Base-by-base conservation (phyloP, 2,888 invertebrate genomes). In the Pyrgus malvae region DNA sequence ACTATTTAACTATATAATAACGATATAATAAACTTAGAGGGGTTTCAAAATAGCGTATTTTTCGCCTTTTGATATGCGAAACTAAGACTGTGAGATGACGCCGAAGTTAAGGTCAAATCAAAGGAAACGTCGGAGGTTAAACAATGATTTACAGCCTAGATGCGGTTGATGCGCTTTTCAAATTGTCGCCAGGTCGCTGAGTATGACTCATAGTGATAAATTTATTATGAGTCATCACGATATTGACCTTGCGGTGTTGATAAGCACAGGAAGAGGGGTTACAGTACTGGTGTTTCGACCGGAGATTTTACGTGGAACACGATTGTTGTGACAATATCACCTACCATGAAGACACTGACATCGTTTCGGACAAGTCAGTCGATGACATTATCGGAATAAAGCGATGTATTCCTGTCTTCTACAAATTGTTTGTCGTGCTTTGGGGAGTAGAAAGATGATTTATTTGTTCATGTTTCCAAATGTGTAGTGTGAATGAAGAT, bases 201-300 rank as follows among this genome's bases (percentile, higher is more conserved):
- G 35, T 63, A 57, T 64, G 63, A 64, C 55, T 63, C 65, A 63
- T 59, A 37, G 14, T 37, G 35, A 25, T 56, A 35, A 19, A 37
- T 17, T 19, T 37, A 37, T 37, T 37, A 37, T 37, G 37, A 37
- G 5, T 37, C 37, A 37, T 37, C 37, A 60, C 57, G 55, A 61
- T 64, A 63, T 62, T 64, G 63, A 58, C 64, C 64, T 64, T 64
- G 66, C 45, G 49, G 58, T 56, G 42, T 57, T 57, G 60, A 62
- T 64, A 62, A 58, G 57, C 56, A 50, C 60, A 57, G 64, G 64
- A 64, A 59, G 64, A 63, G 60, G 59, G 60, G 58, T 57, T 61
- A 61, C 37, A 21, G n/a, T 9, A 51, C 19, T 29, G 37, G 9
- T 37, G n/a, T 42, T n/a, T 25, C 17, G 41, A 23, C 31, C 21